phyloP scores from a whole-genome alignment of 2,797 vertebrate species.

The Pteronotus mesoamericanus region DNA sequence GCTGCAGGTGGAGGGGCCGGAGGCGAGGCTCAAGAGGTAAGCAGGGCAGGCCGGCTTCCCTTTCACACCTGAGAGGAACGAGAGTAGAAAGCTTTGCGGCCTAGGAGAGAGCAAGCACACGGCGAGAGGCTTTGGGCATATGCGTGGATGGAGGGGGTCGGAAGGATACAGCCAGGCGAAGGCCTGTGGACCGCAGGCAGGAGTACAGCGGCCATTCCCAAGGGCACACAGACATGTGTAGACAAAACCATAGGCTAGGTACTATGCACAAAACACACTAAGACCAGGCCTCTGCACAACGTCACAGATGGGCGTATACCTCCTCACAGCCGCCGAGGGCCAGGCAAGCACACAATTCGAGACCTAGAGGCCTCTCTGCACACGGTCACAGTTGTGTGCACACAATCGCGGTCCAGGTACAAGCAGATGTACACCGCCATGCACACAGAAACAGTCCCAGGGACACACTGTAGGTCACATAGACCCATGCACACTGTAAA shows the following conservation, averaged over 20 bases:
- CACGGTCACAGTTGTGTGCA: neutral
- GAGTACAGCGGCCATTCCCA: neutral
- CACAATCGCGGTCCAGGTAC: neutral
- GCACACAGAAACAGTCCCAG: neutral
- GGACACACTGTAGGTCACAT: neutral
- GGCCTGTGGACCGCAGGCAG: neutral
- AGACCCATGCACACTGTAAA: neutral
- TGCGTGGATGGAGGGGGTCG: no score
- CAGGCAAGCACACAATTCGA: neutral
- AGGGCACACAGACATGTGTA: neutral
- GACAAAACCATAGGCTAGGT: neutral
- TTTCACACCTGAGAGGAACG: accelerated
- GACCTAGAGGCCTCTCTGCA: neutral
- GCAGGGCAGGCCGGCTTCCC: accelerated
- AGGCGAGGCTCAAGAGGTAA: neutral
- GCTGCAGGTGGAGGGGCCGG: neutral
- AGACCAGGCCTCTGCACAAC: neutral
- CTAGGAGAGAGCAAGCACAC: neutral
- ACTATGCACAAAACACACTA: no score
- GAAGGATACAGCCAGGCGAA: neutral
- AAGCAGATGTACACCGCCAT: neutral
- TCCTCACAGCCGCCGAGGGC: neutral
- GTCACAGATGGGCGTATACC: neutral
- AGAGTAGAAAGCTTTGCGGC: neutral
- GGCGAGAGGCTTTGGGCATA: neutral